These are phyloP conservation scores for Rhyacichthys aspro DNA, from an alignment of 2,797 vertebrate species.

Conservation along the genomic window DNA sequence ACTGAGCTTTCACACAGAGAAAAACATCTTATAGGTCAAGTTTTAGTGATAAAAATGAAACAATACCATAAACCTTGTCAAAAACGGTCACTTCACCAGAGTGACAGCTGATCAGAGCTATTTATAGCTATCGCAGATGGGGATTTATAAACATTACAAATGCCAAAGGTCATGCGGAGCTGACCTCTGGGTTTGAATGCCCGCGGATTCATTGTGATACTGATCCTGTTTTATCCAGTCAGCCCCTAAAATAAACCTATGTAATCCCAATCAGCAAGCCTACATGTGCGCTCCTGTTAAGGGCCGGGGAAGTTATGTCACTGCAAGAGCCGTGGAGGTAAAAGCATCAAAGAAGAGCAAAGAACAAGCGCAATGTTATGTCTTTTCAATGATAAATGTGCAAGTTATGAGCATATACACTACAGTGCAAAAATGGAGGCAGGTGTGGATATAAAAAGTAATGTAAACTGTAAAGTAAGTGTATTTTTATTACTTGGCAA, in stretches of 20 bases:
- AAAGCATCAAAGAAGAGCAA: conserved; percentile 39
- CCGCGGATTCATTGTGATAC: conserved; percentile 71
- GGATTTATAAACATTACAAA: conserved; percentile 70
- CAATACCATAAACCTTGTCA: conserved; percentile 24
- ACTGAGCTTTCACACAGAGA: no score
- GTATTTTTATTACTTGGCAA: no score
- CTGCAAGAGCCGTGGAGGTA: conserved; percentile 28
- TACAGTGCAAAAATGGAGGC: no score
- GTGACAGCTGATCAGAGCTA: conserved; percentile 70
- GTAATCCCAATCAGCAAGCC: conserved; percentile 66
- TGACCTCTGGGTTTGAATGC: conserved; percentile 57
- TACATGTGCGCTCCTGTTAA: conserved; percentile 33
- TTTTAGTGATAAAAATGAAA: no score
- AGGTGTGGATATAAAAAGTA: no score
- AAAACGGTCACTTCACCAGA: conserved; percentile 49
- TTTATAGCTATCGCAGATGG: conserved; percentile 70
- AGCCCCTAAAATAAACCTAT: conserved; percentile 73
- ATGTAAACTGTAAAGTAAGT: no score
- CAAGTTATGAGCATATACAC: no score
- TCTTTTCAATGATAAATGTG: no score
- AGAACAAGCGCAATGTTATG: no score
- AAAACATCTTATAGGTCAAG: no score
- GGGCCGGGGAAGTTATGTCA: conserved; percentile 62
- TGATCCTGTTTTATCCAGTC: conserved; percentile 77
- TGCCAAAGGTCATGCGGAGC: conserved; percentile 59